phyloP scores from a whole-genome alignment of 1,140 invertebrate genomes.

The Caenorhabditis brenneri region DNA sequence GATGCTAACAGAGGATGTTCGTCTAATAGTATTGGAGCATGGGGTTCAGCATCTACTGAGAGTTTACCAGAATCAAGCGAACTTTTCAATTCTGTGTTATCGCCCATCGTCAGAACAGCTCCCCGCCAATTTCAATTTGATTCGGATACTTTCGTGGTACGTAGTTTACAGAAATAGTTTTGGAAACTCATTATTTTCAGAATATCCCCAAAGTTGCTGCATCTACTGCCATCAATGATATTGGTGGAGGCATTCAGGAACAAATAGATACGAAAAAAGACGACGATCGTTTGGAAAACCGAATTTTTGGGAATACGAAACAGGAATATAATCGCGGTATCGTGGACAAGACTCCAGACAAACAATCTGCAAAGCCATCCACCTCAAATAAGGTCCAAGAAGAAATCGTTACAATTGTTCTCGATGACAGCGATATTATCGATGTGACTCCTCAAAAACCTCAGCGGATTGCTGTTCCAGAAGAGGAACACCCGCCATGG shows the following conservation, averaged over 20 bases:
- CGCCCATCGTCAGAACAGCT: background rate
- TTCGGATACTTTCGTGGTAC: background rate
- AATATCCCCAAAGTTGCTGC: background rate
- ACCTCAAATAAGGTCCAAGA: background rate
- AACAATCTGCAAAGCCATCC: too few relatives aligned
- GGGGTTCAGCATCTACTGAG: background rate
- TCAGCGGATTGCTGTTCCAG: background rate
- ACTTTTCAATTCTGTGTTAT: background rate
- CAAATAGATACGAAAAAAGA: too few relatives aligned
- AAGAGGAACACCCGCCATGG: background rate
- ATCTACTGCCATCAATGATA: background rate
- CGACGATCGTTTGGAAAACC: too few relatives aligned
- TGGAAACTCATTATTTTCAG: background rate
- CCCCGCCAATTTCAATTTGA: background rate
- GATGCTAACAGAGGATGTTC: background rate
- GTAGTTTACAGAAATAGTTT: background rate
- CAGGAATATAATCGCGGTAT: too few relatives aligned
- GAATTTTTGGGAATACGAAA: too few relatives aligned
- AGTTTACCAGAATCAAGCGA: background rate
- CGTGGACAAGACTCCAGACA: too few relatives aligned
- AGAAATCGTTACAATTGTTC: background rate
- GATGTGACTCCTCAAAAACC: background rate
- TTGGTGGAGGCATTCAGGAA: too few relatives aligned
- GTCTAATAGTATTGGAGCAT: background rate
- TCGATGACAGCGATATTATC: background rate